A percentile compares a stretch with the other conserved stretches of the same genome.
These are phyloP conservation scores for Drosophila biarmipes DNA, from an alignment of 1,140 invertebrate species.

Conservation along the genomic window DNA sequence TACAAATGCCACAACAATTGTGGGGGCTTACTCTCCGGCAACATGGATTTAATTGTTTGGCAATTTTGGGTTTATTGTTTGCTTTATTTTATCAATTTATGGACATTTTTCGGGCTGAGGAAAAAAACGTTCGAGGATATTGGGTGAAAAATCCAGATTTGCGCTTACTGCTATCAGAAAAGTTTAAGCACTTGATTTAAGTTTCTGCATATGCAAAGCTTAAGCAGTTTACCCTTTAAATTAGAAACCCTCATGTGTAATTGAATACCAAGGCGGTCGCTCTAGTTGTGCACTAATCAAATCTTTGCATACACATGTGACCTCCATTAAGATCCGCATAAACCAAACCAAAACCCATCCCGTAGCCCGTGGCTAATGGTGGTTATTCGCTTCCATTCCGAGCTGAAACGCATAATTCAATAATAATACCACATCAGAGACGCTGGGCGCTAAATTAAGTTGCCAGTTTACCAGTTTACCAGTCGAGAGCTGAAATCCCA, in stretches of 20 bases:
- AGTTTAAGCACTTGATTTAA: not conserved
- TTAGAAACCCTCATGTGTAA: not conserved
- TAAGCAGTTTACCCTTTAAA: not conserved
- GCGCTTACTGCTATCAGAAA: not conserved
- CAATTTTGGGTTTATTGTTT: conserved; percentile 45
- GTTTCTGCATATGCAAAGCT: not conserved
- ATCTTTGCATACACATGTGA: conserved; percentile 35
- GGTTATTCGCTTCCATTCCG: conserved; percentile 12
- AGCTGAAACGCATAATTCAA: conserved; percentile 69
- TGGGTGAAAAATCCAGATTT: not conserved
- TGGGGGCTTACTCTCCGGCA: conserved; percentile 52
- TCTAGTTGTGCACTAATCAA: conserved; percentile 40
- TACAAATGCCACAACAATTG: conserved; percentile 75
- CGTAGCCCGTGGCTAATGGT: conserved; percentile 8
- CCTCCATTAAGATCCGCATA: conserved; percentile 33
- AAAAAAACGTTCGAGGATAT: not conserved
- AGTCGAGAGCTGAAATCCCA: conserved; percentile 53
- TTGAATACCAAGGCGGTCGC: conserved; percentile 7
- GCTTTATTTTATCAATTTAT: conserved; percentile 39
- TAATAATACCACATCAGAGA: conserved; percentile 64
- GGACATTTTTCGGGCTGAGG: conserved; percentile 24
- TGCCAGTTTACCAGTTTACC: conserved; percentile 22
- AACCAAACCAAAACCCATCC: conserved; percentile 21
- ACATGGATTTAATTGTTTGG: conserved; percentile 55
- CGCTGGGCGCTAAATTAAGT: conserved; percentile 54